Evolutionary conservation across 2,888 invertebrate species (phyloP).

Genomic region (Malthinus seriepunctatus): DNA sequence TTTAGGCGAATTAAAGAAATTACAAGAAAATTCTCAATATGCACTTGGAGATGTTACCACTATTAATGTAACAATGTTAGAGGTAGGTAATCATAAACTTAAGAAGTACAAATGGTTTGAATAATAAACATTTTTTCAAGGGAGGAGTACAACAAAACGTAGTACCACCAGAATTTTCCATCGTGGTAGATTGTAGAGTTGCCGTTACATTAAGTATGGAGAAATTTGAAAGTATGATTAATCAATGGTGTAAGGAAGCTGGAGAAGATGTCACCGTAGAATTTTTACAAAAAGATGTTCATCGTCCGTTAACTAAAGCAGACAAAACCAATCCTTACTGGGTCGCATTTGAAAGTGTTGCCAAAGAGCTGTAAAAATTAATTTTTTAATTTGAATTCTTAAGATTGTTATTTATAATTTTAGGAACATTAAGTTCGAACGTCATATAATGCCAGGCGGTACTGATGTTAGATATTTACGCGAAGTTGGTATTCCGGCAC

Average conservation of each 20-base stretch:
- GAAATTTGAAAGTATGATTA: conserved; percentile 59
- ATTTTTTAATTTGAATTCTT: neutral
- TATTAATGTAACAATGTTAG: conserved; percentile 77
- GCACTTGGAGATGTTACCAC: conserved; percentile 85
- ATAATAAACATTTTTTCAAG: conserved; percentile 45
- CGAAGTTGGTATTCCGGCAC: conserved; percentile 66
- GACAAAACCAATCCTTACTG: conserved; percentile 63
- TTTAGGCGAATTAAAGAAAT: neutral
- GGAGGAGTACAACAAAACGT: conserved; percentile 93
- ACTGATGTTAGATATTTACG: conserved; percentile 89
- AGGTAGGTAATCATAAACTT: conserved; percentile 57
- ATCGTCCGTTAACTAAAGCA: conserved; percentile 56
- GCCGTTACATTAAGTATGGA: conserved; percentile 65
- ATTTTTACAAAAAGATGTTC: conserved; percentile 58
- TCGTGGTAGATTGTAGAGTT: conserved; percentile 75
- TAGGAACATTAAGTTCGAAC: neutral
- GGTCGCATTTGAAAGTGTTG: conserved; percentile 60
- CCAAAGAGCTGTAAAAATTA: conserved; percentile 52
- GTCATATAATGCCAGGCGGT: conserved; percentile 81
- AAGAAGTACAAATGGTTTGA: neutral
- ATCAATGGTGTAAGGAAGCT: conserved; percentile 59
- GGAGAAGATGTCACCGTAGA: conserved; percentile 61
- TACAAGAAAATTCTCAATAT: neutral
- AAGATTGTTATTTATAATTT: neutral
- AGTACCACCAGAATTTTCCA: conserved; percentile 79